phyloP scores from a whole-genome alignment of 2,888 invertebrate species.

The Lomographa bimaculata region DNA sequence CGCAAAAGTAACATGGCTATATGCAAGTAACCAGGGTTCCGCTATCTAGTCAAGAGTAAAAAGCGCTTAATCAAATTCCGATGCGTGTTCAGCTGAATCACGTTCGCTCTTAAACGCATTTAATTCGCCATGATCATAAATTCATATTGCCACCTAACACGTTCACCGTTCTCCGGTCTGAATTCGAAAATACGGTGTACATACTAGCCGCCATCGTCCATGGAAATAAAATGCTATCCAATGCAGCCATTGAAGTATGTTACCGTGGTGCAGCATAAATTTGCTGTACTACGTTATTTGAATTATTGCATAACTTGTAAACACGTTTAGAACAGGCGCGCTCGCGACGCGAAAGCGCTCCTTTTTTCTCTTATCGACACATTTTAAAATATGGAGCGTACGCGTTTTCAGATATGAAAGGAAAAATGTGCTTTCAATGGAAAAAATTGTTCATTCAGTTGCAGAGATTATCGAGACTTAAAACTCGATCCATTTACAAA shows the following conservation, averaged over 20 bases:
- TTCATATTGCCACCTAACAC: slow-evolving; percentile 75
- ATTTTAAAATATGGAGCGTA: slow-evolving; percentile 49
- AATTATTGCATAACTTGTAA: slow-evolving; percentile 82
- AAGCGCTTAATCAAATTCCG: slow-evolving; percentile 66
- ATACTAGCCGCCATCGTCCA: slow-evolving; percentile 58
- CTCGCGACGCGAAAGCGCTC: slow-evolving; percentile 54
- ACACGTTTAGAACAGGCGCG: slow-evolving; percentile 68
- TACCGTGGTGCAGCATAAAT: slow-evolving; percentile 77
- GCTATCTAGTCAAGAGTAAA: slow-evolving; percentile 50
- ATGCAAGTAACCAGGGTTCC: slow-evolving; percentile 33
- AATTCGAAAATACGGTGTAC: slow-evolving; percentile 65
- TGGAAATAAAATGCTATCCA: slow-evolving; percentile 79
- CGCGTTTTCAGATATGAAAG: slow-evolving; percentile 39
- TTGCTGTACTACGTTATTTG: slow-evolving; percentile 74
- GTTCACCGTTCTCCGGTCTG: slow-evolving; percentile 56
- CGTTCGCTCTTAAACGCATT: slow-evolving; percentile 66
- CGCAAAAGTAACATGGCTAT: slow-evolving; percentile 24
- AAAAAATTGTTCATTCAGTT: slow-evolving; percentile 20
- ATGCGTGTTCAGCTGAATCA: slow-evolving; percentile 55
- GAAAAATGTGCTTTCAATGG: slow-evolving; percentile 22
- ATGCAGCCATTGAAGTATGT: slow-evolving; percentile 79
- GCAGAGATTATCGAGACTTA: slow-evolving; percentile 2
- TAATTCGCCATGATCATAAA: slow-evolving; percentile 74
- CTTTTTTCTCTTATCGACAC: slow-evolving; percentile 60
- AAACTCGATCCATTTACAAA: too few species aligned